A percentile compares a stretch with the other conserved stretches of the same genome.
Evolutionary conservation across 2,797 vertebrate genomes (phyloP).

Genomic region (Stomatorhinus walkeri): DNA sequence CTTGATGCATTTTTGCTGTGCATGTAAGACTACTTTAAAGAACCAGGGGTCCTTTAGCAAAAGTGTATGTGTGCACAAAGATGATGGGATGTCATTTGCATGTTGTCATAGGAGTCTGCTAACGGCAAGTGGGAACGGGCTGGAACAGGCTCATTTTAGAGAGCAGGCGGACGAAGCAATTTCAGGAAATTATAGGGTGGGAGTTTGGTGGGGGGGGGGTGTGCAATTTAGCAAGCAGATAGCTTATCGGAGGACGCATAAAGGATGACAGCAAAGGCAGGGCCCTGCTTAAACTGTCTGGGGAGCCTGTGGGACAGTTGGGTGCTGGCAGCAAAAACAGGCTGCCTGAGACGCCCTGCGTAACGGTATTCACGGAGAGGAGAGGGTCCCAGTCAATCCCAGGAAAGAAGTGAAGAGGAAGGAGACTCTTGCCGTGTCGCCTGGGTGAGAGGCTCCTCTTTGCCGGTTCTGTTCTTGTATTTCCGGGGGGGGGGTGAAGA

Average conservation of each 20-base stretch:
- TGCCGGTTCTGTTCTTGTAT: background rate
- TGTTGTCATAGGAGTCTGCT: background rate
- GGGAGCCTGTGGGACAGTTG: background rate
- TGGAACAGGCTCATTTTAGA: constrained; percentile 52
- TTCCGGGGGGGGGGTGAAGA: background rate
- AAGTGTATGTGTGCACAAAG: background rate
- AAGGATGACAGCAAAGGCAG: background rate
- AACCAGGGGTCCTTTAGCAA: background rate
- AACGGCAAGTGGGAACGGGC: constrained; percentile 9
- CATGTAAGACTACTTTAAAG: background rate
- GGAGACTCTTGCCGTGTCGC: background rate
- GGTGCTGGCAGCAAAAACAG: background rate
- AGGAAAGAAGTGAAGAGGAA: background rate
- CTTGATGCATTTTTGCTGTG: background rate
- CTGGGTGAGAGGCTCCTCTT: constrained; percentile 7
- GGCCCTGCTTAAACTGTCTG: background rate
- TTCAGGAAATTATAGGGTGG: constrained; percentile 58
- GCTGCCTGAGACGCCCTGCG: background rate
- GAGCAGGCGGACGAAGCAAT: constrained; percentile 46
- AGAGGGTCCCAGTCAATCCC: background rate
- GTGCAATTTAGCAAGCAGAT: constrained; percentile 42
- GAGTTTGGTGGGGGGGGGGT: constrained; percentile 19
- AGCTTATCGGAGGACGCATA: constrained; percentile 43
- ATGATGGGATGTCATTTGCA: background rate
- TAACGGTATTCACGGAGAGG: background rate